Evolutionary conservation across 2,888 invertebrate species (phyloP).

Genomic region (Chirona hameri): DNA sequence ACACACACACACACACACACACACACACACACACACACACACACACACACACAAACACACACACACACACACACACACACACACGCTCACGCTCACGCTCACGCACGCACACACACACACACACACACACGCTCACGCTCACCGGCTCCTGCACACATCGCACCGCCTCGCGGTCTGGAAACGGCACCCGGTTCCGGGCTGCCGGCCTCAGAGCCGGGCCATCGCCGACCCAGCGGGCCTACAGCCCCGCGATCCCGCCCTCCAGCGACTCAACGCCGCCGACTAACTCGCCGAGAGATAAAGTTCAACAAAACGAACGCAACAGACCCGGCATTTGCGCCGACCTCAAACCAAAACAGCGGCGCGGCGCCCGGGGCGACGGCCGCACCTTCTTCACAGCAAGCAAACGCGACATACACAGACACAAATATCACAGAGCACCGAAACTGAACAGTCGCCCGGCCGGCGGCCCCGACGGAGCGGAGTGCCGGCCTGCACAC

Average conservation of each 20-base stretch:
- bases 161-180: too few species aligned
- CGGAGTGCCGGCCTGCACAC: too few species aligned
- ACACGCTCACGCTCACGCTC: too few species aligned
- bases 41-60: too few species aligned
- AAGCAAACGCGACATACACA: too few species aligned
- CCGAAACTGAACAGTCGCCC: not conserved
- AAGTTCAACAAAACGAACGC: not conserved
- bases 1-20: too few species aligned
- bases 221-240: too few species aligned
- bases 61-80: too few species aligned
- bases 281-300: not conserved
- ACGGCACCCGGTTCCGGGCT: not conserved
- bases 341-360: not conserved
- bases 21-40: too few species aligned
- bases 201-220: not conserved
- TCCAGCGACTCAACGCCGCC: too few species aligned
- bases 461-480: not conserved
- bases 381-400: not conserved
- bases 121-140: not conserved
- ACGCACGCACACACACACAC: not conserved
- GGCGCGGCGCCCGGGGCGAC: not conserved
- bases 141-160: not conserved
- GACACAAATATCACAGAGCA: conserved; percentile 6
- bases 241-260: too few species aligned
- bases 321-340: not conserved